Conservation (phyloP, 1,140 invertebrate genomes). For the Drosophila hydei region DNA sequence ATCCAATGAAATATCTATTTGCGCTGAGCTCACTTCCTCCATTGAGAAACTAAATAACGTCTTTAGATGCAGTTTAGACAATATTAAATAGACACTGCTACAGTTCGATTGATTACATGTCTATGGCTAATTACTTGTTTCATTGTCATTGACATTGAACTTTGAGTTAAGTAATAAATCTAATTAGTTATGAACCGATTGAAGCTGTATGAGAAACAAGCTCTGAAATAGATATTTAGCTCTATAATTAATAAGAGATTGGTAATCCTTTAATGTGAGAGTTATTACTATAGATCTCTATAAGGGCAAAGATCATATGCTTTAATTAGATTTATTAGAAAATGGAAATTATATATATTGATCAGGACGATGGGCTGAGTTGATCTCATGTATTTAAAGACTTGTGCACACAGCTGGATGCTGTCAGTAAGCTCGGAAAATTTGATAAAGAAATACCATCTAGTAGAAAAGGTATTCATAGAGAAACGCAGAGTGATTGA, state of each 20-base stretch:
- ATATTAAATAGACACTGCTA: conserved; percentile 7
- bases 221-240: neutral
- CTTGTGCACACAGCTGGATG: too few relatives aligned
- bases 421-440: too few relatives aligned
- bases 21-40: neutral
- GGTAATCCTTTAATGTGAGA: neutral
- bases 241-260: neutral
- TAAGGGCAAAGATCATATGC: neutral
- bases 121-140: conserved; percentile 14
- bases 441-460: too few relatives aligned
- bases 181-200: conserved; percentile 1
- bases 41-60: neutral
- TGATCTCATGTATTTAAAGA: too few relatives aligned
- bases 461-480: too few relatives aligned
- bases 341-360: too few relatives aligned
- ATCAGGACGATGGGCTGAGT: too few relatives aligned
- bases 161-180: conserved; percentile 16
- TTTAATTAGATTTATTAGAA: neutral
- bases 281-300: neutral
- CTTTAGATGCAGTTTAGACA: conserved; percentile 6
- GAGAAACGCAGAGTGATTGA: too few relatives aligned
- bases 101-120: conserved; percentile 9
- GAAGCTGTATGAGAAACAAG: too few relatives aligned
- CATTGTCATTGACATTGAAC: conserved; percentile 14
- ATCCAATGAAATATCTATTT: conserved; percentile 66